These are phyloP conservation scores for Scatophagus argus DNA, from an alignment of 2,113 vertebrate genomes.

Conservation along the genomic window DNA sequence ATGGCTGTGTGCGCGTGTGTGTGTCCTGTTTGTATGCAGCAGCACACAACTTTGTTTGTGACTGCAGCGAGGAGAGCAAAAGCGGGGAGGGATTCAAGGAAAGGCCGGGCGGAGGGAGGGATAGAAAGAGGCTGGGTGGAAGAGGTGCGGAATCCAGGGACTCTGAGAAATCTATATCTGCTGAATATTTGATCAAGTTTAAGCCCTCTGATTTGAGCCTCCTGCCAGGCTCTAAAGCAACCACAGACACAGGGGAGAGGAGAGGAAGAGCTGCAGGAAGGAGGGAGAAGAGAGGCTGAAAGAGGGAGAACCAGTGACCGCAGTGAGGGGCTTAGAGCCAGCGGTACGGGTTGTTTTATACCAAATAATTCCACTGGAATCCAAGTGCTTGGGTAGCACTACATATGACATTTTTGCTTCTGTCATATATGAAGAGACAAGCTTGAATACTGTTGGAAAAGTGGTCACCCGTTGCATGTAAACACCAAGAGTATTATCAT, in stretches of 20 bases:
- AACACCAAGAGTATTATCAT: background rate
- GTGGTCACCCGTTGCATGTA: background rate
- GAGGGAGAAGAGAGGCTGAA: background rate
- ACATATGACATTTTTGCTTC: background rate
- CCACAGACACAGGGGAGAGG: conserved; percentile 34
- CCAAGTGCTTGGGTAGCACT: conserved; percentile 11
- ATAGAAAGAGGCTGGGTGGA: conserved; percentile 61
- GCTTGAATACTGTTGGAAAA: background rate
- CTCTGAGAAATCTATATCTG: conserved; percentile 79
- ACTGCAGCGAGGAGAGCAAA: conserved; percentile 24
- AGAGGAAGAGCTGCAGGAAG: conserved; percentile 39
- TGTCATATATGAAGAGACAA: background rate
- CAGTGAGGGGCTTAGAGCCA: conserved; percentile 18
- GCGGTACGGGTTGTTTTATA: conserved; percentile 3
- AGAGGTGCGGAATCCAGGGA: conserved; percentile 66
- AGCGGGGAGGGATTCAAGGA: conserved; percentile 27
- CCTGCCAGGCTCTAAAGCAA: conserved; percentile 62
- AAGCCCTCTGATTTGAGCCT: conserved; percentile 76
- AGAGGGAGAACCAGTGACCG: conserved; percentile 35
- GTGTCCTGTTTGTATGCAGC: background rate
- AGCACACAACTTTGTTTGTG: conserved; percentile 50
- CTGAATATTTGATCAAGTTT: conserved; percentile 83
- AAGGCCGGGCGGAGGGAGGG: conserved; percentile 8
- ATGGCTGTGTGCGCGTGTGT: background rate
- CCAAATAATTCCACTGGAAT: conserved; percentile 23